These are phyloP conservation scores for Drosophila littoralis DNA, from an alignment of 1,140 invertebrate species.

Conservation along the genomic window DNA sequence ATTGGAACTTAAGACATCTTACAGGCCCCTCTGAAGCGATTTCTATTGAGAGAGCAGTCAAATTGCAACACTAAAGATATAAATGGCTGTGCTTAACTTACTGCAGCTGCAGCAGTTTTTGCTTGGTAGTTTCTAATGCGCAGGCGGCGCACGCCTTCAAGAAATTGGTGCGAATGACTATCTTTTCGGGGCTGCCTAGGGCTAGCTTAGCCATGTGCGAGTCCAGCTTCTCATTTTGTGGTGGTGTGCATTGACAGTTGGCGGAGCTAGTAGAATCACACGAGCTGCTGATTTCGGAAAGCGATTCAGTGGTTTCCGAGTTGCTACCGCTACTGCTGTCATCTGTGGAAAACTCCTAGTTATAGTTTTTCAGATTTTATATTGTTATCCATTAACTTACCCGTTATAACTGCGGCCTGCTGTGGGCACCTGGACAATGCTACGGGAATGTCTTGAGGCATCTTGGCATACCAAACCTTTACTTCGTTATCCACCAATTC, in stretches of 20 bases:
- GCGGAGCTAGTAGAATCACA: too few relatives aligned
- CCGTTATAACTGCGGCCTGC: background rate
- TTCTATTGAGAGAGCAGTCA: background rate
- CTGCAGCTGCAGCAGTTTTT: slow-evolving; percentile 17
- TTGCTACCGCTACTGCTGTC: background rate
- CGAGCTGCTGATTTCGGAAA: slow-evolving; percentile 2
- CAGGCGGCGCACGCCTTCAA: background rate
- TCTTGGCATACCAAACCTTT: slow-evolving; percentile 35
- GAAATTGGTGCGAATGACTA: background rate
- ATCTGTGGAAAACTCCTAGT: background rate
- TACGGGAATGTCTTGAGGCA: slow-evolving; percentile 30
- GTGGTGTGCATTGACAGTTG: too few relatives aligned
- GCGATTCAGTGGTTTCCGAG: background rate
- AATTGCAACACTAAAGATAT: background rate
- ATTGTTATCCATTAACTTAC: background rate
- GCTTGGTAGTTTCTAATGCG: background rate
- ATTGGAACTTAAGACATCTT: background rate
- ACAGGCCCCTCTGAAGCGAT: background rate
- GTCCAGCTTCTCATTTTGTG: background rate
- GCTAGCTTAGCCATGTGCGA: background rate
- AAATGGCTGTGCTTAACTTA: slow-evolving; percentile 1
- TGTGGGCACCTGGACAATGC: background rate
- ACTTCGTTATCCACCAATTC: background rate
- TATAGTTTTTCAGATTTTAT: background rate
- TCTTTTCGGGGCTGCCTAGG: background rate